phyloP scores from a whole-genome alignment of 1,140 invertebrate genomes.

The Drosophila mayri region DNA sequence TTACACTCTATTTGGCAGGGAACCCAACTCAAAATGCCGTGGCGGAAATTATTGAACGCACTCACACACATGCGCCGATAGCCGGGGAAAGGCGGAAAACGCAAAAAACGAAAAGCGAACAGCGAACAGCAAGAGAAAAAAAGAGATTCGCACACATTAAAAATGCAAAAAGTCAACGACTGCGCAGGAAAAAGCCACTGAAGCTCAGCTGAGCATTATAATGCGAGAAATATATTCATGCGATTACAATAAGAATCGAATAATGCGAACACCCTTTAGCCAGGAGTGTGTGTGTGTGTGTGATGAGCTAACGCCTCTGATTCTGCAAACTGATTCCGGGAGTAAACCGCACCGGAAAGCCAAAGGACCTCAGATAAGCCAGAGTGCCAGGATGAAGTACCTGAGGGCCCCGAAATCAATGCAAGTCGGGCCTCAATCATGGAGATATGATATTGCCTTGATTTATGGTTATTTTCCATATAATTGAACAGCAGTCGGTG shows the following conservation, averaged over 20 bases:
- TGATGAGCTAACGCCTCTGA: conserved; percentile 34
- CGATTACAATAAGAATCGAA: conserved; percentile 83
- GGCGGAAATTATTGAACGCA: conserved; percentile 80
- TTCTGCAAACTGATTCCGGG: conserved; percentile 21
- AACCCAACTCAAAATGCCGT: conserved; percentile 77
- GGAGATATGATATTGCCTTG: conserved; percentile 35
- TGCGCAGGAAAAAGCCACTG: conserved; percentile 77
- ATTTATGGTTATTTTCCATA: conserved; percentile 44
- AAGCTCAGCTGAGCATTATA: conserved; percentile 75
- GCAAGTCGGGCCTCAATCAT: conserved; percentile 32
- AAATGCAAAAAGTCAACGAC: conserved; percentile 82
- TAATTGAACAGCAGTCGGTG: conserved; percentile 39
- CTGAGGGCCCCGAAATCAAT: conserved; percentile 15
- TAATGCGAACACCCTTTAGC: conserved; percentile 51
- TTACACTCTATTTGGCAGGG: conserved; percentile 80
- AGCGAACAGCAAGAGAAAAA: conserved; percentile 1
- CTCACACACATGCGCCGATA: conserved; percentile 50
- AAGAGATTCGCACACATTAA: conserved; percentile 70
- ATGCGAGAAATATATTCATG: conserved; percentile 79
- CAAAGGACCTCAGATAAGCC: conserved; percentile 17
- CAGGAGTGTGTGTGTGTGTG: not conserved
- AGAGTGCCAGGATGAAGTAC: conserved; percentile 5
- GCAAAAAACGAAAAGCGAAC: conserved; percentile 2
- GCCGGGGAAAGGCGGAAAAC: conserved; percentile 27
- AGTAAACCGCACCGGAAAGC: conserved; percentile 21